These are phyloP conservation scores for Thumatha senex DNA, from an alignment of 2,888 invertebrate species.

Conservation along the genomic window DNA sequence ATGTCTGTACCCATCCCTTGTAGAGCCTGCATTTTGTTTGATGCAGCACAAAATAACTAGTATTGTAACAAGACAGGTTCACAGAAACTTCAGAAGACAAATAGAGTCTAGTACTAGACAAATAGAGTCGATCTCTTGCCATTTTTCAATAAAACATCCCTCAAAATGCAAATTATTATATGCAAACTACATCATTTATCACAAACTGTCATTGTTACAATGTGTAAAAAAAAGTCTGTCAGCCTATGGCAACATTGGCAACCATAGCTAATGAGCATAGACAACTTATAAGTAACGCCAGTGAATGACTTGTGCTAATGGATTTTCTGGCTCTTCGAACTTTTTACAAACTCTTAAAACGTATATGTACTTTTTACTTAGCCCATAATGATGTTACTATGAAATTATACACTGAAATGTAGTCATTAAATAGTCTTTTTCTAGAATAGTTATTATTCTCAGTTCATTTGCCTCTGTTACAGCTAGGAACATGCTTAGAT, in stretches of 20 bases:
- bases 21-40: no score
- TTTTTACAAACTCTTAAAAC: constrained; percentile 33
- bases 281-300: constrained; percentile 39
- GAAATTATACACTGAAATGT: constrained; percentile 25
- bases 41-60: no score
- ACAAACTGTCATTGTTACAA: not conserved
- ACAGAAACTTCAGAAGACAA: no score
- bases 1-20: no score
- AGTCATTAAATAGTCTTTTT: constrained; percentile 9
- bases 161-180: not conserved
- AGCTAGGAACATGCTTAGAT: constrained; percentile 1
- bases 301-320: constrained; percentile 41
- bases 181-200: not conserved
- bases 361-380: constrained; percentile 18
- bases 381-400: constrained; percentile 22
- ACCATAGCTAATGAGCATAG: no score
- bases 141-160: not conserved
- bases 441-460: constrained; percentile 1
- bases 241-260: constrained; percentile 5
- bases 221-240: constrained; percentile 27
- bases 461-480: constrained; percentile 4
- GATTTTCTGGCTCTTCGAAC: constrained; percentile 36
- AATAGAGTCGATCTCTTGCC: no score
- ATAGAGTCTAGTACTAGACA: no score
- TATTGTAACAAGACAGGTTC: no score